Percentiles rank a stretch among this genome's conserved stretches.
These are phyloP conservation scores for Ladona fulva DNA, from an alignment of 1,140 invertebrate genomes.

Conservation along the genomic window DNA sequence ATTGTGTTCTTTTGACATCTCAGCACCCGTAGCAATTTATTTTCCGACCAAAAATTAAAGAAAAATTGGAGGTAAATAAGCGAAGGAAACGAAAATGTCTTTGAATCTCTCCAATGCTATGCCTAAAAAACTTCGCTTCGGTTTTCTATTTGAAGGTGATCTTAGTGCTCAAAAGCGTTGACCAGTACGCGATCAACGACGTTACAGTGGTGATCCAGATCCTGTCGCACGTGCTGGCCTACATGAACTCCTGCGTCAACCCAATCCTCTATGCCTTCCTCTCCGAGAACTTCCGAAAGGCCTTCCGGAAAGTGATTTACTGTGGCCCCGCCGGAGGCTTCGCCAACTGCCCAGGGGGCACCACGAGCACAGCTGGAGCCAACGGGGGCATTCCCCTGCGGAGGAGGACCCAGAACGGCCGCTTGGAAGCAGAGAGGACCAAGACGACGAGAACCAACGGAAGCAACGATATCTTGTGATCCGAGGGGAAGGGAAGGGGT, in stretches of 20 bases:
- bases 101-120: too few relatives aligned
- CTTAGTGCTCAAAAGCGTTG: constrained; percentile 65
- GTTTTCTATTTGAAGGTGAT: constrained; percentile 56
- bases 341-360: too few relatives aligned
- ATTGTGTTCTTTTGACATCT: too few relatives aligned
- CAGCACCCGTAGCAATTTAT: too few relatives aligned
- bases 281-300: constrained; percentile 77
- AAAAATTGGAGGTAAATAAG: too few relatives aligned
- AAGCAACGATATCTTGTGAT: constrained; percentile 20
- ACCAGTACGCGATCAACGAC: constrained; percentile 53
- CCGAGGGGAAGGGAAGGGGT: neutral
- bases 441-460: too few relatives aligned
- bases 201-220: constrained; percentile 66
- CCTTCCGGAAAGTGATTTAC: constrained; percentile 62
- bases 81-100: too few relatives aligned
- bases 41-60: too few relatives aligned
- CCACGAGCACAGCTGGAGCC: too few relatives aligned
- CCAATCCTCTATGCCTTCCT: constrained; percentile 91
- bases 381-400: constrained; percentile 22
- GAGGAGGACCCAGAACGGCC: constrained; percentile 11
- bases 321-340: constrained; percentile 32
- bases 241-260: constrained; percentile 91
- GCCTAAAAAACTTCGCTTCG: too few relatives aligned
- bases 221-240: constrained; percentile 81
- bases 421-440: constrained; percentile 4